Percentiles rank a stretch among this genome's conserved stretches.
Conservation (phyloP, 1,140 invertebrate genomes). For the Panagrolaimus sp. region DNA sequence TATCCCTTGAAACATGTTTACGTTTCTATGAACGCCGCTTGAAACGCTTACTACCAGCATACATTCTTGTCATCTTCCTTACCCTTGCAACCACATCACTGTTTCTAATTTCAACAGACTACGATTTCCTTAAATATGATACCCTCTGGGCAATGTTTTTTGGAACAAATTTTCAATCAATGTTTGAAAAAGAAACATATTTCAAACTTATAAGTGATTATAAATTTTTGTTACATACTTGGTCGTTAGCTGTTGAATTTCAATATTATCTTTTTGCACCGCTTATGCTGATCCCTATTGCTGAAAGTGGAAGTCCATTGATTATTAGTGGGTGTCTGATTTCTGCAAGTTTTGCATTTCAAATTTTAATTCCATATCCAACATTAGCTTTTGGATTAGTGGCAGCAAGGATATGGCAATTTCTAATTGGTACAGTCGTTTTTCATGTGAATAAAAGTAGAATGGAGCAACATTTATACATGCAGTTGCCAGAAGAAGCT, state of each 20-base stretch:
- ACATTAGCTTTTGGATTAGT: neutral
- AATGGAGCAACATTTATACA: too few relatives aligned
- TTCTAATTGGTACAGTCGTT: neutral
- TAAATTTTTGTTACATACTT: neutral
- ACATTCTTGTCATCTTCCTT: neutral
- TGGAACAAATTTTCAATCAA: slow-evolving; percentile 4
- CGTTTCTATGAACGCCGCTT: neutral
- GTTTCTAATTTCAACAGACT: neutral
- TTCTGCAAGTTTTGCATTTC: neutral
- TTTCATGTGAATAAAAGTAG: neutral
- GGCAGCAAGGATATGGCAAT: neutral
- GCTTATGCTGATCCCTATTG: slow-evolving; percentile 24
- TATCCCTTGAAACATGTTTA: neutral
- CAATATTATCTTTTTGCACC: neutral
- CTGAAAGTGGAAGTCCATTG: neutral
- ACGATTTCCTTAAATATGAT: neutral
- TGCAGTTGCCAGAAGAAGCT: too few relatives aligned
- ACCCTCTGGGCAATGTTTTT: neutral
- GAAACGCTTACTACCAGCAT: neutral
- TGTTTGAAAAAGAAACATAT: slow-evolving; percentile 18
- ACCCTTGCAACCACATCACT: neutral
- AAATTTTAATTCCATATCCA: neutral
- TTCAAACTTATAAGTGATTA: slow-evolving; percentile 16
- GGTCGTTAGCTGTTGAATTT: neutral
- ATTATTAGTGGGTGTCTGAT: neutral